These are phyloP conservation scores for Helogale parvula DNA, from an alignment of 2,113 vertebrate species.

Conservation along the genomic window DNA sequence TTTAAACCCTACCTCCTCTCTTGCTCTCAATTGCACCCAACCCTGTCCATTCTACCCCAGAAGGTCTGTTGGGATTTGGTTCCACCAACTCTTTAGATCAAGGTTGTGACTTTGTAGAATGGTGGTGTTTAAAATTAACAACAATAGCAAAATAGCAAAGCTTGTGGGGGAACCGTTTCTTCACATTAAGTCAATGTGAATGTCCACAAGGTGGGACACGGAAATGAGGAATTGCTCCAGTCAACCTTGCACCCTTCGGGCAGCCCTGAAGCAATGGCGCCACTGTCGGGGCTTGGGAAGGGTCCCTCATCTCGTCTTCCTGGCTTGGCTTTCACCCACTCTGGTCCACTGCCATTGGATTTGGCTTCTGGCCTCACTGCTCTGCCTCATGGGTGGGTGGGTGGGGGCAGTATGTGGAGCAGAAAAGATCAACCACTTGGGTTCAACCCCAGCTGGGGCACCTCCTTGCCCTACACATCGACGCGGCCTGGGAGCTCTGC, in stretches of 20 bases:
- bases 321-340: neutral
- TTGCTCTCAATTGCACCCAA: neutral
- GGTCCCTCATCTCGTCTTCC: neutral
- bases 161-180: neutral
- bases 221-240: neutral
- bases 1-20: neutral
- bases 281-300: accelerated
- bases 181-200: neutral
- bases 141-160: neutral
- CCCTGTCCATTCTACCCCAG: neutral
- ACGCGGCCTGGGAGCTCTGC: neutral
- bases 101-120: neutral
- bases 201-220: accelerated
- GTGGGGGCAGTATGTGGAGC: neutral
- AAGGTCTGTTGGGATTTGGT: neutral
- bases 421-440: neutral
- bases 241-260: accelerated
- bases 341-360: neutral
- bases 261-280: neutral
- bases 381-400: neutral
- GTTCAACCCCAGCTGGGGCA: neutral
- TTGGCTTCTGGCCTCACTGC: neutral
- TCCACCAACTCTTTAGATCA: neutral
- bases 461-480: neutral
- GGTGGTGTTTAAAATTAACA: neutral